Conservation (phyloP, 2,888 invertebrate species). For the Hoplodrina ambigua region DNA sequence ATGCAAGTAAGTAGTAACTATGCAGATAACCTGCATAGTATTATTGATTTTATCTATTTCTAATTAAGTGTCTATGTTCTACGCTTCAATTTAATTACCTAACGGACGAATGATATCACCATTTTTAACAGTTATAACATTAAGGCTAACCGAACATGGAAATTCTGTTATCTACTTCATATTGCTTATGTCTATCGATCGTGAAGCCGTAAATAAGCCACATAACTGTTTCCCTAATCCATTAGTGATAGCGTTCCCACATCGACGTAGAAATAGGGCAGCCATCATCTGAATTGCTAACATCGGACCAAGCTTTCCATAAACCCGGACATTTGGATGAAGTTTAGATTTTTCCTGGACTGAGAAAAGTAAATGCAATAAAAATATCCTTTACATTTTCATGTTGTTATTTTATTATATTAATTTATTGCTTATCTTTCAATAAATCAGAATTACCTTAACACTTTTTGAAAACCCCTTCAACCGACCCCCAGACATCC, state of each 20-base stretch:
- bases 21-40: background rate
- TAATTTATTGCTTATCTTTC: no score
- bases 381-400: no score
- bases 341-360: no score
- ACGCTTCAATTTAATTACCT: constrained; percentile 13
- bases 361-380: no score
- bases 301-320: no score
- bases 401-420: no score
- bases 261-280: background rate
- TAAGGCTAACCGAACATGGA: background rate
- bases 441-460: no score
- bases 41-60: constrained; percentile 10
- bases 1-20: background rate
- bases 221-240: constrained; percentile 4
- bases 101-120: constrained; percentile 11
- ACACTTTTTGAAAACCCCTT: no score
- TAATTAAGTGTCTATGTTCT: background rate
- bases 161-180: background rate
- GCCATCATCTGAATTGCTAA: no score
- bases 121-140: constrained; percentile 12
- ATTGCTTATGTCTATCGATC: constrained; percentile 7
- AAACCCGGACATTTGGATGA: no score
- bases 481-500: no score
- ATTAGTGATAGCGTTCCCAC: background rate
- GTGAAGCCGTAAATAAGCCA: constrained; percentile 9